Evolutionary conservation across 2,888 invertebrate species (phyloP).

Genomic region (Apodemia duryi): DNA sequence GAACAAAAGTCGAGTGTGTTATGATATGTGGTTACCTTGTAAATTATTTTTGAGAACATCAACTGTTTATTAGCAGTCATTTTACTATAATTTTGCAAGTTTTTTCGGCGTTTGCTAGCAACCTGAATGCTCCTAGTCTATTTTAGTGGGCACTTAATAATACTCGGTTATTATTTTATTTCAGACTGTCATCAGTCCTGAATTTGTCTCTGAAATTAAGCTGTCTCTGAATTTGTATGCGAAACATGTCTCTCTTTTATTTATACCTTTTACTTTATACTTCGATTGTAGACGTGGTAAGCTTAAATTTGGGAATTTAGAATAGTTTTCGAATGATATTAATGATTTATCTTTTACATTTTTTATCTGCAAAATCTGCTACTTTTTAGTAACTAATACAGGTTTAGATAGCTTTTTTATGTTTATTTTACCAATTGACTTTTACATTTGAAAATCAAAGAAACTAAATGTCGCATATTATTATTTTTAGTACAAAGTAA

Average conservation of each 20-base stretch:
- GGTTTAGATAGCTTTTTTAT: background rate
- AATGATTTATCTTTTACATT: background rate
- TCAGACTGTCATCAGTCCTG: background rate
- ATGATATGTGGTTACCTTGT: too few relatives aligned
- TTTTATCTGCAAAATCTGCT: background rate
- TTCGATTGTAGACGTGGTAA: background rate
- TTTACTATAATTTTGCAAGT: too few relatives aligned
- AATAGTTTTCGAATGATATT: background rate
- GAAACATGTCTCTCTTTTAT: background rate
- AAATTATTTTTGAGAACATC: too few relatives aligned
- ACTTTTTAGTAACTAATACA: background rate
- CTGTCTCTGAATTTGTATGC: background rate
- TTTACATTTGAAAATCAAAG: conserved; percentile 3
- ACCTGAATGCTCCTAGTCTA: too few relatives aligned
- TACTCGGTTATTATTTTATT: background rate
- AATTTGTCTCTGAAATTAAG: background rate
- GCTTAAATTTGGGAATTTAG: too few relatives aligned
- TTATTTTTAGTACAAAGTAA: conserved; percentile 11
- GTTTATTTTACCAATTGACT: conserved; percentile 9
- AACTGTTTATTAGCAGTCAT: too few relatives aligned
- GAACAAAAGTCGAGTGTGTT: too few relatives aligned
- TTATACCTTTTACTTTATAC: background rate
- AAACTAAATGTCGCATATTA: conserved; percentile 5
- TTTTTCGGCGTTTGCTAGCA: too few relatives aligned
- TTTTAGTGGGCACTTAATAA: too few relatives aligned